Base-by-base conservation (phyloP, 1,140 invertebrate species). In the Drosophila saltans region DNA sequence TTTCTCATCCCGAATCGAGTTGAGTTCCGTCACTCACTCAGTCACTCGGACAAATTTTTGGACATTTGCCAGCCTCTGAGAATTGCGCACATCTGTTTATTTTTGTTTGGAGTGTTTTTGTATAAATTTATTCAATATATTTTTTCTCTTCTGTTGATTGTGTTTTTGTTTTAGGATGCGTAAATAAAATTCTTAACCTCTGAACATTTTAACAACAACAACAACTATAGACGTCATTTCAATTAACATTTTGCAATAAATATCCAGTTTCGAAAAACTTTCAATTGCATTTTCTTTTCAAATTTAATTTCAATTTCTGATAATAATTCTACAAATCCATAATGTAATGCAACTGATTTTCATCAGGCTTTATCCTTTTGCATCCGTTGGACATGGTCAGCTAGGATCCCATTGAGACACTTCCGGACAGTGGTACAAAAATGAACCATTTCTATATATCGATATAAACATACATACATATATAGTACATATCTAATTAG, bases 11-110 rank as follows among this genome's bases (percentile, higher is more conserved):
- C n/a, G 40, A 41, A 56, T n/a, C 68, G 55, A 55, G 16, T 60
- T 72, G 55, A 55, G 16, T 60, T 48, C 57, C 61, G 24, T 40
- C 68, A 52, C 24, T 40, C 65, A 67, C 60, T 72, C 77, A 69
- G 57, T 68, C 81, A 77, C 67, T 75, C 67, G 64, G 55, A 11
- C 57, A 59, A 69, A 63, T 71, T 80, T 78, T 85, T 85, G 81
- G 81, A 66, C 60, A 11, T 8, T 59, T 85, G 81, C 81, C 81
- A 85, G 78, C 30, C 61, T 39, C 55, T 9, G 69, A 28, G 72
- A 84, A 80, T 70, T 66, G 75, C 75, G 78, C 81, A 85, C 81
- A 86, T 85, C 82, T 85, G 81, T 78, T 85, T 85, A 85, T 85
- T 85, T 77, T 72, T 60, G 70, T 39, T 33, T 58, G 58, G 60